Base-by-base conservation (phyloP, 2,113 vertebrate species). In the Gulo gulo region DNA sequence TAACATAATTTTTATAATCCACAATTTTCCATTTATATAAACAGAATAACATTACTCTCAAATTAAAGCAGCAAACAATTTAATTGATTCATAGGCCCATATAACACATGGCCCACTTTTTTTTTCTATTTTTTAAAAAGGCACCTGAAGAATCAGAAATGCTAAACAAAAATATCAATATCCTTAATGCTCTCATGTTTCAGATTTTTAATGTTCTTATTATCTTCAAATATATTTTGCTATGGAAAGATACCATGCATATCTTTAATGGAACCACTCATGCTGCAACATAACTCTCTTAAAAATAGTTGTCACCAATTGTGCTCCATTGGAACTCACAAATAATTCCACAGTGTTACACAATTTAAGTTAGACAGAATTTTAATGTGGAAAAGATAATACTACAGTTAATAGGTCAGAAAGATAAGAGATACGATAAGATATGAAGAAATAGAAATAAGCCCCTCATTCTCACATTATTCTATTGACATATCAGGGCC, bases 1-100 rank as follows among this genome's bases (percentile, higher is more conserved):
- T 83, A 93, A 34, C 29, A 90, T 97, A 67, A 96, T 96, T 97
- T 97, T 96, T 85, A 83, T 23, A 95, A 96, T 34, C 94, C 71
- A 86, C 6, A 88, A 88, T 74, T 97, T 98, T 57, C 50, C 92
- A 92, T 92, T 84, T 94, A 84, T 96, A 90, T 76, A 96, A 95
- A 96, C 74, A 96, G 42, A 93, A 80, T 94, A 89, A 93, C 73
- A 88, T 88, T 95, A 85, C 96, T 47, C 57, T 76, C 13, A 85
- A 92, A 94, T 39, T 47, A 45, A 91, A 96, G 36, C 65, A 90
- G 6, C 6, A 86, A 76, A 90, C 69, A 85, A 91, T 88, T 95
- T 79, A 92, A 79, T 83, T 88, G 94, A 97, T 91, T 80, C 57
- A 91, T 73, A 26, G 24, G 10, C 45, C 57, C n/a, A 59, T 93